These are phyloP conservation scores for Neolamprologus modestus DNA, from an alignment of 2,113 vertebrate species.

Conservation along the genomic window DNA sequence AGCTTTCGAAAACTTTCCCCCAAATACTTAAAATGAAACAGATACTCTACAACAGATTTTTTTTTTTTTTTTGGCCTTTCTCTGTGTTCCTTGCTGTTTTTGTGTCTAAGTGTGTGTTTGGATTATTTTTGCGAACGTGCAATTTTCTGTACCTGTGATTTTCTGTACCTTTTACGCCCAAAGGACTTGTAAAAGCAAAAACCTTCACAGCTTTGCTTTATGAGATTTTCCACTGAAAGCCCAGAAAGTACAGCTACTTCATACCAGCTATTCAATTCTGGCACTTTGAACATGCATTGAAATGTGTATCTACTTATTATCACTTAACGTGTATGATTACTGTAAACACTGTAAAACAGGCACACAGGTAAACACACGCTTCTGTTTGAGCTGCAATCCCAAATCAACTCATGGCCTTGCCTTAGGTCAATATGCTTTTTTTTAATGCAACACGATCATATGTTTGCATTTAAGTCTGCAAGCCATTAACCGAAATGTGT, in stretches of 20 bases:
- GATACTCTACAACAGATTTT: not conserved
- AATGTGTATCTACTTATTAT: not conserved
- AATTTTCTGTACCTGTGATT: conserved; percentile 9
- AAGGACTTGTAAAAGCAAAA: conserved; percentile 19
- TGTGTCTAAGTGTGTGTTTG: not conserved
- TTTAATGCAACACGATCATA: not conserved
- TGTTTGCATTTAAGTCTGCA: not conserved
- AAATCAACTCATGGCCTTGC: not conserved
- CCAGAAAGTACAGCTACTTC: not conserved
- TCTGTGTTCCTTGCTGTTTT: not conserved
- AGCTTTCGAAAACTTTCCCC: not conserved
- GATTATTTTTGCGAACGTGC: not conserved
- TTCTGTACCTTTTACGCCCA: not conserved
- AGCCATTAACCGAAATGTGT: not conserved
- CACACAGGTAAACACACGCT: not conserved
- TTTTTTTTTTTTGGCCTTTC: not conserved
- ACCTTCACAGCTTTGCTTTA: conserved; percentile 25
- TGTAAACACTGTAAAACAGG: not conserved
- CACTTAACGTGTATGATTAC: not conserved
- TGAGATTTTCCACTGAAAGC: conserved; percentile 28
- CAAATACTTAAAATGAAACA: not conserved
- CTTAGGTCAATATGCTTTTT: not conserved
- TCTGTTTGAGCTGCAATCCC: not conserved
- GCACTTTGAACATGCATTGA: not conserved
- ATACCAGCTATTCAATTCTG: not conserved